Conservation (phyloP, 2,888 invertebrate genomes). For the Brenthis ino region DNA sequence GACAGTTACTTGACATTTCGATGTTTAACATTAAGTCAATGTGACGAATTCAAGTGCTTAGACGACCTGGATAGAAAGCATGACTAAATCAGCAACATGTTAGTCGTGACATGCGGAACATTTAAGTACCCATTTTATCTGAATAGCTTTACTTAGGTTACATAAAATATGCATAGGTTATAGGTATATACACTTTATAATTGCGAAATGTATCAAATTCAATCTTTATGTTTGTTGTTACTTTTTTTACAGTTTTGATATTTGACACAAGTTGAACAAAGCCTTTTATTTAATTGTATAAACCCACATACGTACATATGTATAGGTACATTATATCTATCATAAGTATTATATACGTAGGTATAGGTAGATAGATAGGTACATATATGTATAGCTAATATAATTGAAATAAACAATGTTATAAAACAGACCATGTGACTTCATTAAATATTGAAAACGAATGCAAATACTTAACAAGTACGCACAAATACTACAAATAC, state of each 20-base stretch:
- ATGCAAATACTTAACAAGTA: neutral
- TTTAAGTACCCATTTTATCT: conserved; percentile 2
- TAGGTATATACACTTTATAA: too few relatives aligned
- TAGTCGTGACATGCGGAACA: conserved; percentile 13
- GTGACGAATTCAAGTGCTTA: conserved; percentile 11
- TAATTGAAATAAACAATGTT: too few relatives aligned
- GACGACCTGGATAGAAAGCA: conserved; percentile 14
- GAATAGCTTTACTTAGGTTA: neutral
- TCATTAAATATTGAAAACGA: conserved; percentile 10
- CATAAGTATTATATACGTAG: too few relatives aligned
- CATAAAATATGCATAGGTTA: neutral
- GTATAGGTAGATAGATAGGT: too few relatives aligned
- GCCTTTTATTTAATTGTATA: too few relatives aligned
- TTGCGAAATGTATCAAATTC: too few relatives aligned
- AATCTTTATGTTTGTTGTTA: too few relatives aligned
- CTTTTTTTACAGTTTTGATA: too few relatives aligned
- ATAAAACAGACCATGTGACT: neutral
- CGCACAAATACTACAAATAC: conserved; percentile 16
- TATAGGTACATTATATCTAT: too few relatives aligned
- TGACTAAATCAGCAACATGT: conserved; percentile 10
- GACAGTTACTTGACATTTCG: conserved; percentile 12
- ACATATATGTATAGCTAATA: too few relatives aligned
- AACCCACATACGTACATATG: too few relatives aligned
- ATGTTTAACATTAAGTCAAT: conserved; percentile 11
- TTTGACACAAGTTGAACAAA: too few relatives aligned